phyloP scores from a whole-genome alignment of 2,113 vertebrate genomes.

The Hemibagrus wyckioides region DNA sequence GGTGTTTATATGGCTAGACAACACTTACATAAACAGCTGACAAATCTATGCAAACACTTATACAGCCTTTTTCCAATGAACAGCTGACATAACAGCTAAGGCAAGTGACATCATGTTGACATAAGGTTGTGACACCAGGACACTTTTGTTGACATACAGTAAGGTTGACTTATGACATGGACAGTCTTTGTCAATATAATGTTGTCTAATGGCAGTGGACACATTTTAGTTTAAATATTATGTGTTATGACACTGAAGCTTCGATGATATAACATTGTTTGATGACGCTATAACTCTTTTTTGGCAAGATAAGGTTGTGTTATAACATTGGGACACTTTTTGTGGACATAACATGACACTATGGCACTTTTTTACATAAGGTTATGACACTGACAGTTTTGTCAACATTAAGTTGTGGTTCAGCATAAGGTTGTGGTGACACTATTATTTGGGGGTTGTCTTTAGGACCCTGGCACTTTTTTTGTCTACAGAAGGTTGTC shows the following conservation, averaged over 20 bases:
- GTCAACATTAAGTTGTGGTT: background rate
- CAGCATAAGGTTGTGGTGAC: background rate
- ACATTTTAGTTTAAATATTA: background rate
- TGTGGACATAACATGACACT: too few species aligned
- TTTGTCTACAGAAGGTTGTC: background rate
- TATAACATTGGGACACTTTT: background rate
- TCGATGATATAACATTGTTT: too few species aligned
- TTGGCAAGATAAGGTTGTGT: background rate
- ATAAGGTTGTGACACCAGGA: background rate
- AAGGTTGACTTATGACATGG: background rate
- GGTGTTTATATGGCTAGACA: background rate
- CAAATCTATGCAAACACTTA: background rate
- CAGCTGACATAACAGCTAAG: background rate
- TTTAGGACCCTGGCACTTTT: background rate
- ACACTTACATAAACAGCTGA: background rate
- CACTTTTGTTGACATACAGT: background rate
- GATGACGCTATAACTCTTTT: background rate
- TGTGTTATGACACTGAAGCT: background rate
- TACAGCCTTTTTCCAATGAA: background rate
- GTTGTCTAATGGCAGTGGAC: background rate
- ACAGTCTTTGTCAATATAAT: background rate
- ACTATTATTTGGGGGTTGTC: background rate
- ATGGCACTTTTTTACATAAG: too few species aligned
- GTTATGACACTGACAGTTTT: too few species aligned
- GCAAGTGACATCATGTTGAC: background rate